Percentiles rank a stretch among this genome's conserved stretches.
Evolutionary conservation across 2,797 vertebrate species (phyloP).

Genomic region (Galaxias olidus): DNA sequence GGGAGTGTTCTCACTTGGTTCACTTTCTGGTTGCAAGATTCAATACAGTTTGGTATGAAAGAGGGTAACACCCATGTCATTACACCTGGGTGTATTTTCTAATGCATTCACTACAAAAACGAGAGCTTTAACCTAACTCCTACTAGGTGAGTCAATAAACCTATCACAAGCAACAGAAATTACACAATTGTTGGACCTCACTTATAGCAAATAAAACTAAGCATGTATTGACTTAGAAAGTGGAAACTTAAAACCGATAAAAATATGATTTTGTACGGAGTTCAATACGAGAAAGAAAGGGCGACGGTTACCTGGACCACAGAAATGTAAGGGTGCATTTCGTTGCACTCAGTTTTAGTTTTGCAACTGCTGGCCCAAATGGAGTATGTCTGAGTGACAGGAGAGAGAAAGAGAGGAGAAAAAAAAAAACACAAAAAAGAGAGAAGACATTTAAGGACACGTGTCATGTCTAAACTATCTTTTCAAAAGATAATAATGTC

Average conservation of each 20-base stretch:
- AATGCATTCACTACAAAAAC: too few relatives aligned
- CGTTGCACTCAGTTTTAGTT: slow-evolving; percentile 95
- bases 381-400: slow-evolving; percentile 84
- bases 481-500: too few relatives aligned
- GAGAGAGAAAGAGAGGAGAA: slow-evolving; percentile 6
- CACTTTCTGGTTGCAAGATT: too few relatives aligned
- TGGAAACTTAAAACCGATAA: not conserved
- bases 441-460: not conserved
- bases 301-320: slow-evolving; percentile 86
- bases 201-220: too few relatives aligned
- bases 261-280: not conserved
- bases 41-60: not conserved
- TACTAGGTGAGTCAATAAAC: too few relatives aligned
- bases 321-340: slow-evolving; percentile 94
- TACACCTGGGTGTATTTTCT: not conserved
- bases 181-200: too few relatives aligned
- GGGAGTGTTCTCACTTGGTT: too few relatives aligned
- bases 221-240: not conserved
- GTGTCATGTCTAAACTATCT: too few relatives aligned
- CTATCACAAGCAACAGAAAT: too few relatives aligned
- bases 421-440: not conserved
- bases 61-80: slow-evolving; percentile 28
- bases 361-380: slow-evolving; percentile 97
- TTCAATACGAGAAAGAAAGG: too few relatives aligned
- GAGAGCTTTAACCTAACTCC: too few relatives aligned